phyloP scores from a whole-genome alignment of 2,888 invertebrate species.

The Malthinus flaveolus region DNA sequence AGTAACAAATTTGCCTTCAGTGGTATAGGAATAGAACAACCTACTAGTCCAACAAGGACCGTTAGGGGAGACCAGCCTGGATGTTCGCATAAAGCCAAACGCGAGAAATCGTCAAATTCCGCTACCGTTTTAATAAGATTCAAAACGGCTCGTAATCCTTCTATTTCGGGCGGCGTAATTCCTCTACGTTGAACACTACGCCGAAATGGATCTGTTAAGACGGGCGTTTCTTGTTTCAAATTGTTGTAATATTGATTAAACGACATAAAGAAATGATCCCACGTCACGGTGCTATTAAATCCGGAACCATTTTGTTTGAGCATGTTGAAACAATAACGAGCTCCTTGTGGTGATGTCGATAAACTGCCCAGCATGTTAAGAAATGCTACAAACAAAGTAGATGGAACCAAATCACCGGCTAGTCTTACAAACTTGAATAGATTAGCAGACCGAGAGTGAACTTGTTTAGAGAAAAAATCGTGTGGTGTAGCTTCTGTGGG shows the following conservation, averaged over 20 bases:
- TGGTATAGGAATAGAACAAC: constrained; percentile 82
- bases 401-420: constrained; percentile 83
- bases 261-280: constrained; percentile 86
- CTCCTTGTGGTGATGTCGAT: constrained; percentile 74
- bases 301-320: constrained; percentile 69
- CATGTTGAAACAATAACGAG: constrained; percentile 76
- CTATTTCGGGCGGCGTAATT: constrained; percentile 80
- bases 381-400: constrained; percentile 84
- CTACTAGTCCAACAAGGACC: constrained; percentile 78
- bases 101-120: constrained; percentile 76
- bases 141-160: constrained; percentile 82
- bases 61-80: constrained; percentile 85
- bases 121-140: constrained; percentile 78
- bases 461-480: constrained; percentile 50
- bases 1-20: constrained; percentile 84
- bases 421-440: constrained; percentile 89
- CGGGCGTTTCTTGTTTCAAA: constrained; percentile 70
- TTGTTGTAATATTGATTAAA: constrained; percentile 72
- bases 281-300: constrained; percentile 64
- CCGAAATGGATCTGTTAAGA: constrained; percentile 66
- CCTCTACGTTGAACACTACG: constrained; percentile 59
- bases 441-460: constrained; percentile 71
- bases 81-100: constrained; percentile 83
- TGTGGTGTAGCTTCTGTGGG: constrained; percentile 57
- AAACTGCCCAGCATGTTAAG: constrained; percentile 84